A percentile compares a stretch with the other conserved stretches of the same genome.
These are phyloP conservation scores for Platysternon megacephalum DNA, from an alignment of 2,113 vertebrate genomes.

Conservation along the genomic window DNA sequence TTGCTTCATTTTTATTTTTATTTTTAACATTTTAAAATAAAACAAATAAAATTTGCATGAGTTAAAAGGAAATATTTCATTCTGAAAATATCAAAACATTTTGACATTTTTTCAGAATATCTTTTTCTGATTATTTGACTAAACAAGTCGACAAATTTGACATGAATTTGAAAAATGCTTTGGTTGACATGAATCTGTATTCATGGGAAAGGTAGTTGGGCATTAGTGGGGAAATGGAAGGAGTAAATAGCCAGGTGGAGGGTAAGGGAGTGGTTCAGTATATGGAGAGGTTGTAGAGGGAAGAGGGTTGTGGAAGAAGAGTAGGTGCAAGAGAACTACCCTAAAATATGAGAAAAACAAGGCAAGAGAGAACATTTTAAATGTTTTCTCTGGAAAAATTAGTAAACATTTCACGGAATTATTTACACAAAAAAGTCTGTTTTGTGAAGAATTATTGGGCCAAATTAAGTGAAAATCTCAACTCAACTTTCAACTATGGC, in stretches of 20 bases:
- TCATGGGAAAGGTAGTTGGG: not conserved
- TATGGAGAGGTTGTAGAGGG: not conserved
- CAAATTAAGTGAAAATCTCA: not conserved
- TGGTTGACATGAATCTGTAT: not conserved
- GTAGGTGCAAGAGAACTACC: not conserved
- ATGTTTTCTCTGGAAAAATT: not conserved
- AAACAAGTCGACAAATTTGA: not conserved
- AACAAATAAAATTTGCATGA: not conserved
- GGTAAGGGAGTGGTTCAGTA: rapidly evolving
- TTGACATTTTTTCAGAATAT: not conserved
- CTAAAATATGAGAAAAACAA: not conserved
- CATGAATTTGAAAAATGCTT: not conserved
- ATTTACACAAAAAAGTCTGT: not conserved
- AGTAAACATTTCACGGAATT: not conserved
- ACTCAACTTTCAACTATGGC: not conserved
- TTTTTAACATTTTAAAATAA: not conserved
- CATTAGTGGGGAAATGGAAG: not conserved
- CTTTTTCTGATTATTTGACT: not conserved
- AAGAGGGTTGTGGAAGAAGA: not conserved
- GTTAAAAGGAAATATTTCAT: not conserved
- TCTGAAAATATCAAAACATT: not conserved
- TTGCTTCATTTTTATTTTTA: not conserved
- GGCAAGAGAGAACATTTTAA: not conserved
- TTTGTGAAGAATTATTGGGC: not conserved
- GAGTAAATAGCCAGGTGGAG: not conserved